Evolutionary conservation across 2,797 vertebrate genomes (phyloP).

Genomic region (Poeciliopsis presidionis): DNA sequence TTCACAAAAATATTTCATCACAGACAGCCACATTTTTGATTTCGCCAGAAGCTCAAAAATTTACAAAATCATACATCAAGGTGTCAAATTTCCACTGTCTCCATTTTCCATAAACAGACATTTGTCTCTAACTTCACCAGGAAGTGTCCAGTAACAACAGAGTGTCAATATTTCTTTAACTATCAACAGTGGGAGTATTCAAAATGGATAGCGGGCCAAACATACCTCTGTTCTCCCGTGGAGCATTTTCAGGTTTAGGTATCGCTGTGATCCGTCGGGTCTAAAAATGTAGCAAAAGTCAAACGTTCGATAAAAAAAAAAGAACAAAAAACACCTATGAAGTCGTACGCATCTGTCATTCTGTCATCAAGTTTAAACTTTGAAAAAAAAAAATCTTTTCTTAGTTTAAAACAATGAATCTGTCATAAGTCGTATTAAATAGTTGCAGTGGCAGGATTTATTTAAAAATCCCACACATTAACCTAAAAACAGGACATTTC

Average conservation of each 20-base stretch:
- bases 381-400: neutral
- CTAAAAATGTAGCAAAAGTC: constrained; percentile 66
- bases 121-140: neutral
- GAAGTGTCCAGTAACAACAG: neutral
- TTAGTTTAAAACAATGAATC: neutral
- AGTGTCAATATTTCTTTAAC: neutral
- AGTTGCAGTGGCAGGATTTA: neutral
- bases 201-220: constrained; percentile 6
- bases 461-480: neutral
- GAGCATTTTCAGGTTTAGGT: constrained; percentile 86
- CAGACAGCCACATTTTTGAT: neutral
- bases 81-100: neutral
- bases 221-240: constrained; percentile 93
- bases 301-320: neutral
- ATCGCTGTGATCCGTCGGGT: constrained; percentile 84
- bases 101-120: neutral
- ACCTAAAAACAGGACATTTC: neutral
- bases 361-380: neutral
- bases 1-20: neutral
- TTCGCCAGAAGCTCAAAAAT: neutral
- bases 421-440: neutral
- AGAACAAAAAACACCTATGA: neutral
- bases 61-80: neutral
- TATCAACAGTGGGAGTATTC: neutral
- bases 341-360: neutral